Evolutionary conservation across 2,797 vertebrate species (phyloP), one percentile per base, ranked within the genome.

Genomic region (Melanotaenia nigrans): DNA sequence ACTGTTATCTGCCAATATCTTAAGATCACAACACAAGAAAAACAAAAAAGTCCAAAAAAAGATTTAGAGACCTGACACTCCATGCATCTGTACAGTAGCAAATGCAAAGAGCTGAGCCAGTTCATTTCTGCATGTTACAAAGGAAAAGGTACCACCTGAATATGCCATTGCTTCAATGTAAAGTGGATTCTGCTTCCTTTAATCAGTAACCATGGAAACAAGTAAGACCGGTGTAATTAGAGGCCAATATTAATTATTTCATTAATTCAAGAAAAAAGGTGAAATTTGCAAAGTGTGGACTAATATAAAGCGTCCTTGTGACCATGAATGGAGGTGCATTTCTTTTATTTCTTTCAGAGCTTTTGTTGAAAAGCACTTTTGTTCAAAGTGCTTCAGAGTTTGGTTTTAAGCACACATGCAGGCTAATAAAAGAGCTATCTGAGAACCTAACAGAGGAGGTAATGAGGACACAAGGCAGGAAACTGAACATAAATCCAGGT

Each of bases 291-390:
- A 58, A 49, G 53, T 7, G 73, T 73, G 2, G 18, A 54, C 18
- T 20, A 8, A 16, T 20, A 56, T 55, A 45, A 54, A 7, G 36
- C 11, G 25, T 47, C 13, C 9, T n/a, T 16, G 49, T 1, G 53
- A 33, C 68, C 49, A 30, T 3, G 47, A 68, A 53, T 55, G 14
- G 58, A 60, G 72, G 35, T 25, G 55, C 22, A 35, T 40, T 77
- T 73, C 32, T 68, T 72, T 58, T 68, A 59, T 65, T 64, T 65
- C 74, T 75, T 67, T 68, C 66, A 38, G 54, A 1, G 33, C 57
- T 58, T 2, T 33, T 47, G 67, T 8, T 68, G 53, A 65, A 81
- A 56, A 70, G 58, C 22, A 53, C 73, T 82, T 77, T 81, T 0
- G 55, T 49, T 28, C 49, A 36, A 38, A 79, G 65, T 73, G 67